Evolutionary conservation across 2,888 invertebrate genomes (phyloP).

Genomic region (Amphipyra tragopoginis): DNA sequence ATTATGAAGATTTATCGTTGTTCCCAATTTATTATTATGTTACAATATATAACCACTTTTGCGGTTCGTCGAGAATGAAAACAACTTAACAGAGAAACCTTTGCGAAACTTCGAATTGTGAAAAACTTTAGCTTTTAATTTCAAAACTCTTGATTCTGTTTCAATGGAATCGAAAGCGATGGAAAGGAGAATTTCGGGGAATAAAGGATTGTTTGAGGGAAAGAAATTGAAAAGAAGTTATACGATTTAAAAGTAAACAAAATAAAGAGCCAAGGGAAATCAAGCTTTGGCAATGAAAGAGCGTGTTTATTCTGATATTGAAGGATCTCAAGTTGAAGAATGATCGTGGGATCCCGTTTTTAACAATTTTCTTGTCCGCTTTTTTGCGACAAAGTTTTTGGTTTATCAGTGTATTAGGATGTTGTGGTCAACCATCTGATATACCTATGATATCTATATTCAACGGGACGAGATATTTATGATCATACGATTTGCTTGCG

Average conservation of each 20-base stretch:
- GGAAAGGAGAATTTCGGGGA: neutral
- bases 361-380: too few relatives aligned
- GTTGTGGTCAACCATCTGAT: too few relatives aligned
- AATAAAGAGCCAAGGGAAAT: constrained; percentile 35
- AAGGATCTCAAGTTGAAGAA: constrained; percentile 20
- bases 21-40: too few relatives aligned
- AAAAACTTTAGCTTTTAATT: constrained; percentile 9
- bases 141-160: constrained; percentile 13
- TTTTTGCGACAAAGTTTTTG: too few relatives aligned
- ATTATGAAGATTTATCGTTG: too few relatives aligned
- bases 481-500: too few relatives aligned
- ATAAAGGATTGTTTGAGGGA: constrained; percentile 13
- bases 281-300: constrained; percentile 21
- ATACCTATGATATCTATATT: too few relatives aligned
- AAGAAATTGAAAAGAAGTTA: constrained; percentile 21
- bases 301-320: constrained; percentile 30
- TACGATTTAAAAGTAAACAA: constrained; percentile 41
- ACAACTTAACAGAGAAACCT: constrained; percentile 6
- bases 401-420: too few relatives aligned
- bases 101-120: constrained; percentile 11
- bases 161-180: constrained; percentile 15
- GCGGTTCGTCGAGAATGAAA: constrained; percentile 2
- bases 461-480: too few relatives aligned
- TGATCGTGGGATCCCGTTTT: neutral
- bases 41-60: neutral